Base-by-base conservation (phyloP, 2,888 invertebrate genomes). In the Atrina japonica region DNA sequence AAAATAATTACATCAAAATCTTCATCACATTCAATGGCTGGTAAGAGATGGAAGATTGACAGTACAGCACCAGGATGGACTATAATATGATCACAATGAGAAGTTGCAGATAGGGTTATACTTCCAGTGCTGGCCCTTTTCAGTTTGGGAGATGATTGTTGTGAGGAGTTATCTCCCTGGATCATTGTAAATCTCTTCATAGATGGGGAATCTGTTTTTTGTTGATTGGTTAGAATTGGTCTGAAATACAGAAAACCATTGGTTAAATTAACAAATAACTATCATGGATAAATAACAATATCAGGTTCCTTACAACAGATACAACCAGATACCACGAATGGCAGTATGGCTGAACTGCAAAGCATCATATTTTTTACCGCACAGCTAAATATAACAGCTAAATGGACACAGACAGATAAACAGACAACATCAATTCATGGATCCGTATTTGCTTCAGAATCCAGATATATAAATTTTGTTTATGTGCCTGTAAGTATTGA, bases 61-160 rank as follows among this genome's bases (percentile, higher is more conserved):
- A 93, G 89, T 3, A 99, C 96, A 41, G 93, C 93, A 0, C 97
- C 97, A 0, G 99, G 95, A 92, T 99, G 99, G 14, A 99, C 97
- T 73, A 99, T 95, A 58, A 84, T 96, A 49, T 88, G 96, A 95
- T 90, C 88, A 91, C 80, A 93, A 94, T 96, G 91, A 9, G 83
- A 78, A 67, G 66, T 75, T 29, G 88, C 74, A 29, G 78, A 78
- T 30, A 88, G 76, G 5, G 75, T 77, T 65, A 88, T 78, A 71
- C 87, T 89, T 45, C 89, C 88, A 6, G 88, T 89, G 77, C 89
- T 89, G 41, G 86, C 87, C 56, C 88, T 81, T 66, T 89, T 89
- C 11, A 75, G 81, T 60, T 79, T 77, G 16, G 77, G 79, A 6
- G 81, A 73, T 0, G 77, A 66, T 35, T 73, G 73, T 1, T 70